Base-by-base conservation (phyloP, 2,888 invertebrate genomes). In the Acleris holmiana region DNA sequence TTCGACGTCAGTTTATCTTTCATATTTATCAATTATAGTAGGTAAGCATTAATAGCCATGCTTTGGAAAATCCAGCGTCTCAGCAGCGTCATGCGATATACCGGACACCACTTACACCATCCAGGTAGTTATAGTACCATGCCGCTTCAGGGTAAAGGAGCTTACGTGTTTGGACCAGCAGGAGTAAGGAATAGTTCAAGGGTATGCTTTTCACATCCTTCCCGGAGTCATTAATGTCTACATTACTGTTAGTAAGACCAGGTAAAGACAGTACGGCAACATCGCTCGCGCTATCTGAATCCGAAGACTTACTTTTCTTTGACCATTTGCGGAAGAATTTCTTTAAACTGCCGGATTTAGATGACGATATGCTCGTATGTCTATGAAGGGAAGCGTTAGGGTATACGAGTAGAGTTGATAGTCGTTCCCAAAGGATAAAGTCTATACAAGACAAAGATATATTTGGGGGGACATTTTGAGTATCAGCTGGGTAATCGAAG, bases 61-160 rank as follows among this genome's bases (percentile, higher is more conserved):
- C 81, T 79, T 79, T 77, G 76, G 74, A 67, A 74, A 70, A 47
- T 71, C 71, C 76, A 60, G 53, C 55, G 41, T 40, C 61, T 49
- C 54, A 46, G 51, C 46, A 69, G 68, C 70, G n/a, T 40, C 62
- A 69, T 66, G 69, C 73, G 49, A 68, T 77, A 80, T 80, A 77
- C 81, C 79, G 78, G 79, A 80, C 82, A 83, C 79, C 48, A 91
- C 91, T 91, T 91, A 91, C 91, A 83, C 86, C 71, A 82, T 90
- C 87, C 83, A 91, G 81, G 78, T 89, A 91, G 76, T 88, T 84
- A 91, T 81, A 91, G 84, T 91, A 91, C 91, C 91, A 91, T 87
- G 88, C 88, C 85, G 85, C 89, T 54, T 89, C 88, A 18, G 89
- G 86, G 64, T 67, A 74, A 23, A 91, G 76, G 35, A 91, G 80